These are phyloP conservation scores for Limanda limanda DNA, from an alignment of 2,113 vertebrate genomes.

Conservation along the genomic window DNA sequence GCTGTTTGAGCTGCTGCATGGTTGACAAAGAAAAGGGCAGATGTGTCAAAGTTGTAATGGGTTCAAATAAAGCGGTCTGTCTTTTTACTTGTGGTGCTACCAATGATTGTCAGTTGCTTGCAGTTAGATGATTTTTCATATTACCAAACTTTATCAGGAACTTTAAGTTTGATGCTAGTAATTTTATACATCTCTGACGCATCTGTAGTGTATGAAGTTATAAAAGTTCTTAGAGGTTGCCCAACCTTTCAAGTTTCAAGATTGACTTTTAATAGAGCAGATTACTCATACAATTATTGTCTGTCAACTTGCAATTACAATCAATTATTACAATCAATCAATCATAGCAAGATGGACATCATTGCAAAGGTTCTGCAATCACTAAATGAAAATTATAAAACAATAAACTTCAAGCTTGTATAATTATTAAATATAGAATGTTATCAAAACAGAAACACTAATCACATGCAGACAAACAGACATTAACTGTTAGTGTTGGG, in stretches of 20 bases:
- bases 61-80: not conserved
- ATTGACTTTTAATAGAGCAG: too few species aligned
- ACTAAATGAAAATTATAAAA: not conserved
- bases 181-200: too few species aligned
- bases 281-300: not conserved
- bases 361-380: not conserved
- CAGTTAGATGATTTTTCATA: too few species aligned
- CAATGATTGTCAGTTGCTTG: not conserved
- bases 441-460: not conserved
- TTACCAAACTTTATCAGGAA: too few species aligned
- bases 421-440: not conserved
- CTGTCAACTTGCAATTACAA: not conserved
- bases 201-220: too few species aligned
- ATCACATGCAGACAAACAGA: too few species aligned
- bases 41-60: not conserved
- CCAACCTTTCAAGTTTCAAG: too few species aligned
- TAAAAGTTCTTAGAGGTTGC: too few species aligned
- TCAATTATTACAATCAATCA: not conserved
- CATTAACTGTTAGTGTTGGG: too few species aligned
- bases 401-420: not conserved
- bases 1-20: constrained; percentile 81
- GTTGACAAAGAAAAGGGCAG: not conserved
- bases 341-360: not conserved
- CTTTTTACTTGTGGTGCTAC: not conserved
- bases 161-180: too few species aligned